Percentiles rank a stretch among this genome's conserved stretches.
phyloP scores from a whole-genome alignment of 1,140 invertebrate species.

The Mizuhopecten yessoensis region DNA sequence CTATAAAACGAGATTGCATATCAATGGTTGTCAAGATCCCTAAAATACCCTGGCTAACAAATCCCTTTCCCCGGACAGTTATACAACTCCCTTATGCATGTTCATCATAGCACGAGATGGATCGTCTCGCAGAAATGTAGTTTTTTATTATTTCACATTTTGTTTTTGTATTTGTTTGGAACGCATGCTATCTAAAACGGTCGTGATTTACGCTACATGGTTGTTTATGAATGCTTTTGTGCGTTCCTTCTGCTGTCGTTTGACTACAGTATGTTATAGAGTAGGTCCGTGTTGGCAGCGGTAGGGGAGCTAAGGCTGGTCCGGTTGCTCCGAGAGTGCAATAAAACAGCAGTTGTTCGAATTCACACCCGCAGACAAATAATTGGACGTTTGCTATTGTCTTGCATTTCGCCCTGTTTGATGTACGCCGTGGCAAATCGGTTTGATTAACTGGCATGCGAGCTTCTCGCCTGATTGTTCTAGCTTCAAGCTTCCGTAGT shows the following conservation, averaged over 20 bases:
- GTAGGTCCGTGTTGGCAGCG: background rate
- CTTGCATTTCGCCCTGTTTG: too few relatives aligned
- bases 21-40: slow-evolving; percentile 32
- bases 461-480: too few relatives aligned
- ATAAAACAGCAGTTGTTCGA: background rate
- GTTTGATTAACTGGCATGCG: too few relatives aligned
- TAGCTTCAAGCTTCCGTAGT: too few relatives aligned
- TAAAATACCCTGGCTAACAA: slow-evolving; percentile 27
- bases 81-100: slow-evolving; percentile 26
- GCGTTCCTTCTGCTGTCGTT: background rate
- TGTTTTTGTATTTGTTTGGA: slow-evolving; percentile 17
- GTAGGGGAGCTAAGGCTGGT: background rate
- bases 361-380: background rate
- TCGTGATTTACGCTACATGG: background rate
- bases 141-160: slow-evolving; percentile 20
- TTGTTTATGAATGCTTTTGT: background rate
- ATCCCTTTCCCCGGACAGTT: slow-evolving; percentile 9
- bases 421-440: too few relatives aligned
- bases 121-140: slow-evolving; percentile 24
- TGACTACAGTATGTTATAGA: background rate
- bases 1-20: slow-evolving; percentile 33
- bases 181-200: slow-evolving; percentile 24
- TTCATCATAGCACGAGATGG: slow-evolving; percentile 25
- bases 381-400: too few relatives aligned
- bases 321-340: background rate